A percentile compares a stretch with the other conserved stretches of the same genome.
Evolutionary conservation across 2,113 vertebrate genomes (phyloP).

Genomic region (Cromileptes altivelis): DNA sequence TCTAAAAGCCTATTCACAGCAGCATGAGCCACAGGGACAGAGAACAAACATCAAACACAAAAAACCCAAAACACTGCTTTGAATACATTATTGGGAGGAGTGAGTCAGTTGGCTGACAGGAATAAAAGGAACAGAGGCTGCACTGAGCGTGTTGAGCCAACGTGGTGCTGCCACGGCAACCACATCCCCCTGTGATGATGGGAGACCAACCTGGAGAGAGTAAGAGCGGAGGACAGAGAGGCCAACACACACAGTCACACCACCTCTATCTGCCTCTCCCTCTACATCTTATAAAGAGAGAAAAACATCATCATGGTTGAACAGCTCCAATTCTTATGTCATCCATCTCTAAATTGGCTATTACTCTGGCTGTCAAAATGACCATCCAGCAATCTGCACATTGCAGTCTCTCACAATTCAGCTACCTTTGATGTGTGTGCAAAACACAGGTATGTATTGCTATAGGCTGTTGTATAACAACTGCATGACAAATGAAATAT

Average conservation of each 20-base stretch:
- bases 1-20: slow-evolving; percentile 73
- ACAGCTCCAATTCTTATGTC: slow-evolving; percentile 59
- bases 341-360: slow-evolving; percentile 67
- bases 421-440: slow-evolving; percentile 6
- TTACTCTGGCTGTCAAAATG: slow-evolving; percentile 71
- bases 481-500: slow-evolving; percentile 15
- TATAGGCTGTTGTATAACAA: slow-evolving; percentile 24
- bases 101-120: slow-evolving; percentile 57
- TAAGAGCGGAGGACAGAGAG: slow-evolving; percentile 37
- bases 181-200: slow-evolving; percentile 55
- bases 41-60: slow-evolving; percentile 70
- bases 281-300: slow-evolving; percentile 11
- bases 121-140: slow-evolving; percentile 61
- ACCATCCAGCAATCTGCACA: slow-evolving; percentile 53
- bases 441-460: slow-evolving; percentile 33
- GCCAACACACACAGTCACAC: slow-evolving; percentile 25
- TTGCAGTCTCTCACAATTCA: slow-evolving; percentile 29
- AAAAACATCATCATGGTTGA: slow-evolving; percentile 34
- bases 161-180: slow-evolving; percentile 81
- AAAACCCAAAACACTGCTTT: slow-evolving; percentile 45
- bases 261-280: slow-evolving; percentile 1
- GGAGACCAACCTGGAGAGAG: slow-evolving; percentile 62
- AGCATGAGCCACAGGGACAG: slow-evolving; percentile 67
- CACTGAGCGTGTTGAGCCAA: slow-evolving; percentile 58
- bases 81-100: slow-evolving; percentile 64